Conservation (phyloP, 2,797 vertebrate genomes). For the Syngnathus rostellatus region DNA sequence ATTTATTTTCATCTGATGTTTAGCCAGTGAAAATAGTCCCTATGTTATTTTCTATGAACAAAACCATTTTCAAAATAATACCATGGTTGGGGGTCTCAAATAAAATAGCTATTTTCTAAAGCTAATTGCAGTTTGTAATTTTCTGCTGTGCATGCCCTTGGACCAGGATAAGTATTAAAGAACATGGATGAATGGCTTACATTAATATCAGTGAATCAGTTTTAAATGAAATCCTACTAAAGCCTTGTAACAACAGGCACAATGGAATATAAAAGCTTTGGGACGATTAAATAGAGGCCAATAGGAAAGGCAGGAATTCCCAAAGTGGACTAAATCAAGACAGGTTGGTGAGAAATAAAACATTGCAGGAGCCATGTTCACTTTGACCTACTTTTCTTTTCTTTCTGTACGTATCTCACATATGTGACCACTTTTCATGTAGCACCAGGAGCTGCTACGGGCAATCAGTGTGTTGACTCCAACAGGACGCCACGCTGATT, state of each 20-base stretch:
- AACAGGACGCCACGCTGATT: background rate
- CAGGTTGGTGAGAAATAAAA: background rate
- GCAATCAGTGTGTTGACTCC: background rate
- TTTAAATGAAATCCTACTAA: background rate
- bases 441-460: constrained; percentile 3
- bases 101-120: no score
- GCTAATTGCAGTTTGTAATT: no score
- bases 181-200: background rate
- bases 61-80: no score
- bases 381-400: constrained; percentile 5
- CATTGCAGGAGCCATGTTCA: background rate
- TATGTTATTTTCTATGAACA: no score
- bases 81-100: no score
- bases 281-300: background rate
- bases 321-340: background rate
- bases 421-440: constrained; percentile 8
- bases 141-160: background rate
- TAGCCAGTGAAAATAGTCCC: no score
- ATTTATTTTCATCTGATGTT: no score
- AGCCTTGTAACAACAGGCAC: constrained; percentile 1
- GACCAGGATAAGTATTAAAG: background rate
- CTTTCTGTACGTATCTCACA: background rate
- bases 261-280: background rate
- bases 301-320: background rate
- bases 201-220: background rate